These are phyloP conservation scores for Yasuhikotakia modesta DNA, from an alignment of 2,797 vertebrate genomes.

Conservation along the genomic window DNA sequence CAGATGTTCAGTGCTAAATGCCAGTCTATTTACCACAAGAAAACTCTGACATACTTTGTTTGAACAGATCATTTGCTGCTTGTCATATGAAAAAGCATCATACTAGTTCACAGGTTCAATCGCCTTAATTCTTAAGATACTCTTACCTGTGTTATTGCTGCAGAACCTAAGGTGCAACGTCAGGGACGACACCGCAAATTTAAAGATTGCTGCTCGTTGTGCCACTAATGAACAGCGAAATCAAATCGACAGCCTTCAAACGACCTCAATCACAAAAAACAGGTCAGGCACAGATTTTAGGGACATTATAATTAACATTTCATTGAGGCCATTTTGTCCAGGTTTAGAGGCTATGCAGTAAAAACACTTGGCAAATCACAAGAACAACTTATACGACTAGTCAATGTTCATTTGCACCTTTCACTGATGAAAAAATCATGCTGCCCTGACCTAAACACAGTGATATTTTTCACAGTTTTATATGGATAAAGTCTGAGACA, in stretches of 20 bases:
- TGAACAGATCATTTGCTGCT: slow-evolving; percentile 51
- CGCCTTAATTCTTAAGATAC: slow-evolving; percentile 89
- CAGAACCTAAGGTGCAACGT: slow-evolving; percentile 99
- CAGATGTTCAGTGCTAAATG: slow-evolving; percentile 9
- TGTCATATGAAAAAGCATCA: slow-evolving; percentile 23
- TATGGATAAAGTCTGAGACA: slow-evolving; percentile 1
- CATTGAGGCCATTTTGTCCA: slow-evolving; percentile 7
- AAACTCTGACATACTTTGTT: slow-evolving; percentile 36
- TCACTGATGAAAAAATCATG: not conserved
- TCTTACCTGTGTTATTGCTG: slow-evolving; percentile 99
- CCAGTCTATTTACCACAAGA: slow-evolving; percentile 19
- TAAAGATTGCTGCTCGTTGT: slow-evolving; percentile 90
- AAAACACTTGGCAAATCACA: slow-evolving; percentile 27
- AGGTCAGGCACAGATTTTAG: slow-evolving; percentile 49
- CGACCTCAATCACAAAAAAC: slow-evolving; percentile 56
- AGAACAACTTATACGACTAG: slow-evolving; percentile 15
- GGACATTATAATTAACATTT: slow-evolving; percentile 52
- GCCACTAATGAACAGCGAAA: slow-evolving; percentile 96
- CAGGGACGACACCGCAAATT: slow-evolving; percentile 98
- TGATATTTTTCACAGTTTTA: slow-evolving; percentile 36
- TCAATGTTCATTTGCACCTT: slow-evolving; percentile 1
- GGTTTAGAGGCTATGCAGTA: slow-evolving; percentile 5
- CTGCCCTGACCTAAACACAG: slow-evolving; percentile 31
- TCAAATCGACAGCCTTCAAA: slow-evolving; percentile 87
- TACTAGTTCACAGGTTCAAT: slow-evolving; percentile 72